Conservation (phyloP, 2,113 vertebrate genomes). For the Tonatia bakeri region DNA sequence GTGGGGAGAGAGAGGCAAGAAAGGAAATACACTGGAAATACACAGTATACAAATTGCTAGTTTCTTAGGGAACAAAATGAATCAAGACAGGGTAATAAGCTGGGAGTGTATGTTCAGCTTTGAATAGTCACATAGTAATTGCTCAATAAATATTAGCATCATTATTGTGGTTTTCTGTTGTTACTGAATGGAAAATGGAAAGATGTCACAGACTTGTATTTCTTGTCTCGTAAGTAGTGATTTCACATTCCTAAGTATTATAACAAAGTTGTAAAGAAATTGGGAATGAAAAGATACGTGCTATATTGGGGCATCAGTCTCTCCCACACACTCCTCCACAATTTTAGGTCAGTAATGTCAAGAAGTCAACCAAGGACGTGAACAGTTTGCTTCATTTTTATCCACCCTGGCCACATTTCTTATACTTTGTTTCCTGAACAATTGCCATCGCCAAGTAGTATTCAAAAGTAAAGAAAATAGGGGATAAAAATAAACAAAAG, state of each 20-base stretch:
- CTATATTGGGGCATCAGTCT: not conserved
- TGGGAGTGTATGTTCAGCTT: not conserved
- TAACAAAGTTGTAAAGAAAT: not conserved
- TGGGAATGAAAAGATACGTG: not conserved
- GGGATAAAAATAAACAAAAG: not conserved
- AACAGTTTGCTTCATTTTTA: not conserved
- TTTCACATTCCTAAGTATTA: not conserved
- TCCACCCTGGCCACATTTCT: not conserved
- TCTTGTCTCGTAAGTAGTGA: not conserved
- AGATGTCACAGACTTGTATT: not conserved
- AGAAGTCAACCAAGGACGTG: not conserved
- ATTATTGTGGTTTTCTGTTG: not conserved
- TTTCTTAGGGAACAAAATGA: not conserved
- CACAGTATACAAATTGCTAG: not conserved
- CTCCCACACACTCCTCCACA: not conserved
- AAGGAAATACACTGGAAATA: not conserved
- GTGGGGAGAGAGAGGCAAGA: not conserved
- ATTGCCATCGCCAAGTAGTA: not conserved
- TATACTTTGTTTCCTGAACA: not conserved
- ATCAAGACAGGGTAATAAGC: not conserved
- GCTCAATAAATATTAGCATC: not conserved
- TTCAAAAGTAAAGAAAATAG: not conserved
- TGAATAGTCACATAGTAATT: not conserved
- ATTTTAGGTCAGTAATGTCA: not conserved
- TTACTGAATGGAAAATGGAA: not conserved